phyloP scores from a whole-genome alignment of 2,888 invertebrate species.

The Aplocera efformata region DNA sequence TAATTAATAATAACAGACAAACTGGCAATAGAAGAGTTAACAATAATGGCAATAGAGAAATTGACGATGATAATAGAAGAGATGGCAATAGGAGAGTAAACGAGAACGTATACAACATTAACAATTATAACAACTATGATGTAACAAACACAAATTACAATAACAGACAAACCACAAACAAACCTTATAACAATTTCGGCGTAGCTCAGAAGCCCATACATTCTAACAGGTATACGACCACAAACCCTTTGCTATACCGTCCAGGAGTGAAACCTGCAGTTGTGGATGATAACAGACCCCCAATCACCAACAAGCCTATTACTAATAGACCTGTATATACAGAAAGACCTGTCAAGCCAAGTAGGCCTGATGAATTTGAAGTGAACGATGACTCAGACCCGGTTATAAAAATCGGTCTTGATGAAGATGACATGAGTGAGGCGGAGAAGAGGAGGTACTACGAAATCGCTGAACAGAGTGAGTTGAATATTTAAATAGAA shows the following conservation, averaged over 20 bases:
- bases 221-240: slow-evolving; percentile 27
- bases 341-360: slow-evolving; percentile 10
- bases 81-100: slow-evolving; percentile 17
- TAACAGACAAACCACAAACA: slow-evolving; percentile 7
- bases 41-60: too few relatives aligned
- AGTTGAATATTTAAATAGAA: too few relatives aligned
- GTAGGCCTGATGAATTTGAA: slow-evolving; percentile 1
- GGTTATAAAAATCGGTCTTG: slow-evolving; percentile 48
- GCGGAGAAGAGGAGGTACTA: slow-evolving; percentile 50
- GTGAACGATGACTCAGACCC: slow-evolving; percentile 30
- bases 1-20: slow-evolving; percentile 10
- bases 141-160: slow-evolving; percentile 5
- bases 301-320: slow-evolving; percentile 58
- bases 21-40: slow-evolving; percentile 18
- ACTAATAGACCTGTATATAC: slow-evolving; percentile 19
- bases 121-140: slow-evolving; percentile 6
- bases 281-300: slow-evolving; percentile 46
- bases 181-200: slow-evolving; percentile 3
- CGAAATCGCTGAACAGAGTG: slow-evolving; percentile 58
- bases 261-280: slow-evolving; percentile 56
- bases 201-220: slow-evolving; percentile 5
- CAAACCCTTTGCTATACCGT: slow-evolving; percentile 35
- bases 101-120: slow-evolving; percentile 2
- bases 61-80: slow-evolving; percentile 10
- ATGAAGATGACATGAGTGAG: slow-evolving; percentile 58